A percentile compares a stretch with the other conserved stretches of the same genome.
These are phyloP conservation scores for Pharmacophagus antenor DNA, from an alignment of 2,888 invertebrate species.

Conservation along the genomic window DNA sequence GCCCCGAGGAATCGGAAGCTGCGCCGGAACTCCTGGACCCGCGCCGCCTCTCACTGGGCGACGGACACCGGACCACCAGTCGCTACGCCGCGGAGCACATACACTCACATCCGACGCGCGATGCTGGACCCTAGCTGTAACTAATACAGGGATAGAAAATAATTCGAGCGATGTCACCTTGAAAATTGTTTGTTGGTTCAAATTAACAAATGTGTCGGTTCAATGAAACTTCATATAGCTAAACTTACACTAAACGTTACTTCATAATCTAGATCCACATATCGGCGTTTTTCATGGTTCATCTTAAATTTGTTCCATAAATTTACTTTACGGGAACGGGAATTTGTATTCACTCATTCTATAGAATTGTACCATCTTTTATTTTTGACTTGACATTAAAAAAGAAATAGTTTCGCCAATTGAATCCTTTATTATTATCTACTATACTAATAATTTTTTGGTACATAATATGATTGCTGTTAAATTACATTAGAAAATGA, in stretches of 20 bases:
- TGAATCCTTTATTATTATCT: slow-evolving; percentile 9
- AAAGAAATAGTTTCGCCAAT: slow-evolving; percentile 30
- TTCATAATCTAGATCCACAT: slow-evolving; percentile 13
- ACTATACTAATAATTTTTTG: no score
- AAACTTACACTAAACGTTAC: slow-evolving; percentile 10
- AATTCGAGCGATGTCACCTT: slow-evolving; percentile 26
- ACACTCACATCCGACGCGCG: slow-evolving; percentile 22
- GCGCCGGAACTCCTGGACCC: slow-evolving; percentile 4
- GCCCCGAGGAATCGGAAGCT: slow-evolving; percentile 3
- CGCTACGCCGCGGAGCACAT: slow-evolving; percentile 27
- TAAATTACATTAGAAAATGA: not conserved
- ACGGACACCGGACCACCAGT: slow-evolving; percentile 13
- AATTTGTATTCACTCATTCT: slow-evolving; percentile 28
- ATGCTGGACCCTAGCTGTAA: slow-evolving; percentile 21
- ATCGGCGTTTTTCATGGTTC: slow-evolving; percentile 11
- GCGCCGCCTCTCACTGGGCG: not conserved
- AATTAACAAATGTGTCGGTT: slow-evolving; percentile 26
- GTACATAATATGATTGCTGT: no score
- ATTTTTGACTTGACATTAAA: slow-evolving; percentile 30
- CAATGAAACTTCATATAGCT: slow-evolving; percentile 18
- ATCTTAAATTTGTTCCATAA: slow-evolving; percentile 15
- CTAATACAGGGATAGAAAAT: slow-evolving; percentile 28
- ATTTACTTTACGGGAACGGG: slow-evolving; percentile 22
- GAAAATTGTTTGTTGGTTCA: slow-evolving; percentile 19
- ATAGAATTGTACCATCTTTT: slow-evolving; percentile 26